Evolutionary conservation across 2,113 vertebrate species (phyloP).

Genomic region (Solenodon paradoxus): DNA sequence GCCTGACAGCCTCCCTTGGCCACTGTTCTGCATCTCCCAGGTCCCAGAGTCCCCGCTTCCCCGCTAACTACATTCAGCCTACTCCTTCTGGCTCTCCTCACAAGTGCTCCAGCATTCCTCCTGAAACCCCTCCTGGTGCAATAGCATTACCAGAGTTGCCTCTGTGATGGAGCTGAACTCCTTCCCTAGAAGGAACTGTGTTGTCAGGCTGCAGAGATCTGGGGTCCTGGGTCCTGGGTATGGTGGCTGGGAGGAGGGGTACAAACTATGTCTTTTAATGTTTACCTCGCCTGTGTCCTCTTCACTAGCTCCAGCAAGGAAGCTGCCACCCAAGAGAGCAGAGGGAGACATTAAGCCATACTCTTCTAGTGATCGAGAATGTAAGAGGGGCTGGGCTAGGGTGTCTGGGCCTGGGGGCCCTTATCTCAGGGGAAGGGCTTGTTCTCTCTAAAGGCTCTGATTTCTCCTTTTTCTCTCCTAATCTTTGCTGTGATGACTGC

Average conservation of each 20-base stretch:
- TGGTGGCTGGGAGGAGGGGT: not conserved
- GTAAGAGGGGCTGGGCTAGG: constrained; percentile 78
- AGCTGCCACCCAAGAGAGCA: constrained; percentile 85
- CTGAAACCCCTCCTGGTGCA: not conserved
- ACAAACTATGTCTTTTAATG: not conserved
- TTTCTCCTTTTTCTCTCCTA: not conserved
- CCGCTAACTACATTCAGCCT: constrained; percentile 21
- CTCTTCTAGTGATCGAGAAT: constrained; percentile 90
- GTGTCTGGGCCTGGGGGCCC: not conserved
- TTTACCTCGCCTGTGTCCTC: not conserved
- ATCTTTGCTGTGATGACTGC: not conserved
- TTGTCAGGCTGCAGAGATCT: not conserved
- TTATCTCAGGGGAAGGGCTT: not conserved
- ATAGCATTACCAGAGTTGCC: constrained; percentile 18
- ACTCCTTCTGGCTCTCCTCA: constrained; percentile 53
- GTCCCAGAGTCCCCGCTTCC: not conserved
- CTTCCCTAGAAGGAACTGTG: constrained; percentile 33
- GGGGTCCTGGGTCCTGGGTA: not conserved
- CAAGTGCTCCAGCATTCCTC: constrained; percentile 22
- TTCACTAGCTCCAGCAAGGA: constrained; percentile 81
- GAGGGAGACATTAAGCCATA: constrained; percentile 95
- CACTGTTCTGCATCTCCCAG: constrained; percentile 60
- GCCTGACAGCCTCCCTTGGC: constrained; percentile 45
- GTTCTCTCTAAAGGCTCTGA: not conserved
- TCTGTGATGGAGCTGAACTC: not conserved